Percentiles rank a stretch among this genome's conserved stretches.
Evolutionary conservation across 2,113 vertebrate genomes (phyloP).

Genomic region (Megaceryle torquata): DNA sequence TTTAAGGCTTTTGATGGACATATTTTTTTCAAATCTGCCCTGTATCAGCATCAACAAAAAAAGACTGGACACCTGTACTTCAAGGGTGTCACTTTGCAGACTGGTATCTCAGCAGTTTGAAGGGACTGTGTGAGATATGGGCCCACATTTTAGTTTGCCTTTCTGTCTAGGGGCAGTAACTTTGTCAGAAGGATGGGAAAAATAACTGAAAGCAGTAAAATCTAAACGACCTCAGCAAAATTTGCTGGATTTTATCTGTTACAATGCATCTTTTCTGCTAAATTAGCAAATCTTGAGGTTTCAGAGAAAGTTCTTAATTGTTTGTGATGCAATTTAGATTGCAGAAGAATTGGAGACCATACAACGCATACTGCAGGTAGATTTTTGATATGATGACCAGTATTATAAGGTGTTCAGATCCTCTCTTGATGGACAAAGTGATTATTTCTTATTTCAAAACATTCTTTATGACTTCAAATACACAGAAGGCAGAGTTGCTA

Average conservation of each 20-base stretch:
- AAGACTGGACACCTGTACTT: background rate
- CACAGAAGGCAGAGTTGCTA: background rate
- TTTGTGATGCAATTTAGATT: conserved; percentile 8
- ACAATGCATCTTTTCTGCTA: background rate
- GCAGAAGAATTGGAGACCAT: background rate
- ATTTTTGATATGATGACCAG: background rate
- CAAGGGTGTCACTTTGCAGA: background rate
- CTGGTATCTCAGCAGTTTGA: background rate
- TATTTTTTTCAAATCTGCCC: background rate
- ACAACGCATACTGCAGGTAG: background rate
- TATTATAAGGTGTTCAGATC: background rate
- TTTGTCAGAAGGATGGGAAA: background rate
- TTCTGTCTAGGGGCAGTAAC: background rate
- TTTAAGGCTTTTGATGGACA: background rate
- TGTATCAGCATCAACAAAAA: background rate
- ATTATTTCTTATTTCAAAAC: background rate
- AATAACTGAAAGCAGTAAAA: conserved; percentile 2
- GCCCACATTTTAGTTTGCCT: background rate
- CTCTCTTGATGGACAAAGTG: background rate
- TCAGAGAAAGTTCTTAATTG: background rate
- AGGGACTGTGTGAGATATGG: background rate
- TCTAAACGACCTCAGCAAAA: conserved; percentile 18
- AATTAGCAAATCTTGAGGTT: background rate
- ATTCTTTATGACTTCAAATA: background rate
- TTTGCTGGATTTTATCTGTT: background rate